Evolutionary conservation across 1,140 invertebrate species (phyloP).

Genomic region (Pygmarrhopalites habei): DNA sequence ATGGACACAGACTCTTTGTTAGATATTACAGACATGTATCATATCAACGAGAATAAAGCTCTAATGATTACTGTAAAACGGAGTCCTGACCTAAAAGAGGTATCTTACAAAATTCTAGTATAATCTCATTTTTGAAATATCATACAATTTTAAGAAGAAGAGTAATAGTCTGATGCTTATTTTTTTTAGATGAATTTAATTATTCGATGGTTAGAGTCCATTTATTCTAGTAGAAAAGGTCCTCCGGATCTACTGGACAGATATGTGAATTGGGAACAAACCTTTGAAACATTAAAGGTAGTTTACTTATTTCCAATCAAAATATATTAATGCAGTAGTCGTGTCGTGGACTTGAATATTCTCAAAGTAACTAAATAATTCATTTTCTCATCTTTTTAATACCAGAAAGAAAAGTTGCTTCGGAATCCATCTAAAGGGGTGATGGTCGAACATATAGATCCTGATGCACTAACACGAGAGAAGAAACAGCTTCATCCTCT

Average conservation of each 20-base stretch:
- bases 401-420: conserved; percentile 22
- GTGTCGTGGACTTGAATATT: too few species aligned
- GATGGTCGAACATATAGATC: conserved; percentile 72
- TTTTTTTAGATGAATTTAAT: conserved; percentile 22
- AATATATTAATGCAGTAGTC: too few species aligned
- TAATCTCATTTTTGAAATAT: too few species aligned
- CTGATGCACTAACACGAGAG: conserved; percentile 81
- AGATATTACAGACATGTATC: conserved; percentile 6
- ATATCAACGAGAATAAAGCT: conserved; percentile 22
- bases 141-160: too few species aligned
- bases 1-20: not conserved
- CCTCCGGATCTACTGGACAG: conserved; percentile 22
- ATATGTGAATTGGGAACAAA: conserved; percentile 34
- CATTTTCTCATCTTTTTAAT: too few species aligned
- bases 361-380: too few species aligned
- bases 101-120: too few species aligned
- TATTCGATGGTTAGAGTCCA: conserved; percentile 31
- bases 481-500: conserved; percentile 74
- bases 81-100: conserved; percentile 22
- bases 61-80: conserved; percentile 10
- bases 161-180: too few species aligned
- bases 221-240: conserved; percentile 7
- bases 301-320: too few species aligned
- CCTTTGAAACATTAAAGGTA: conserved; percentile 28
- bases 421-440: conserved; percentile 32